These are phyloP conservation scores for Pharmacophagus antenor DNA, from an alignment of 2,888 invertebrate genomes.

Conservation along the genomic window DNA sequence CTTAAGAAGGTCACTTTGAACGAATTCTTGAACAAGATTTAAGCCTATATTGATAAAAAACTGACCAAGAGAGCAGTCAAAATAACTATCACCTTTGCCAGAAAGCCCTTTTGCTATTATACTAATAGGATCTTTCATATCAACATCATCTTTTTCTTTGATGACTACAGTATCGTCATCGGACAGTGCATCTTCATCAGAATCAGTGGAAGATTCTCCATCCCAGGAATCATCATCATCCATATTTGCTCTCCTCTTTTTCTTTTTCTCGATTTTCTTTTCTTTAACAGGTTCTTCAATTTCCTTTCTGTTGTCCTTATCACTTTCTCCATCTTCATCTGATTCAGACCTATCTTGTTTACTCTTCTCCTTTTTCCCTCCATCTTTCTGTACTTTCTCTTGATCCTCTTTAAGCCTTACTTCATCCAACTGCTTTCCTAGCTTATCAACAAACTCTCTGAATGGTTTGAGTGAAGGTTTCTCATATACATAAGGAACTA, in stretches of 20 bases:
- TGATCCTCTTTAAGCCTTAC: slow-evolving; percentile 64
- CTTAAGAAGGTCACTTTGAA: slow-evolving; percentile 93
- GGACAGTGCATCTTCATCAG: slow-evolving; percentile 73
- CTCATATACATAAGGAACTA: slow-evolving; percentile 96
- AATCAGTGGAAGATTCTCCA: slow-evolving; percentile 77
- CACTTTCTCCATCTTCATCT: slow-evolving; percentile 45
- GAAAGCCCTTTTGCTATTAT: slow-evolving; percentile 65
- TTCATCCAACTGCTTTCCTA: slow-evolving; percentile 83
- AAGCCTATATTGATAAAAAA: slow-evolving; percentile 96
- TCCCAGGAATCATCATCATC: slow-evolving; percentile 84
- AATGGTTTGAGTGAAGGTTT: slow-evolving; percentile 92
- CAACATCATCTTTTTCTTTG: slow-evolving; percentile 78
- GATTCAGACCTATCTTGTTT: slow-evolving; percentile 57
- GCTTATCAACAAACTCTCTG: slow-evolving; percentile 85
- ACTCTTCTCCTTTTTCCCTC: slow-evolving; percentile 61
- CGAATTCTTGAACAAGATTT: slow-evolving; percentile 95
- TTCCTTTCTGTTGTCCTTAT: slow-evolving; percentile 37
- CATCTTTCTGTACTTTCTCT: slow-evolving; percentile 59
- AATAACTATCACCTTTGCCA: slow-evolving; percentile 86
- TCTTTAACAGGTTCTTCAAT: slow-evolving; percentile 49
- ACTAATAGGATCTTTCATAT: slow-evolving; percentile 71
- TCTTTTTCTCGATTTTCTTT: slow-evolving; percentile 60
- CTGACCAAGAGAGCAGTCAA: slow-evolving; percentile 93
- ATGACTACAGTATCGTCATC: slow-evolving; percentile 77
- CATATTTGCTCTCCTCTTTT: slow-evolving; percentile 58